Percentiles rank a stretch among this genome's conserved stretches.
Evolutionary conservation across 2,888 invertebrate species (phyloP).

Genomic region (Yponomeuta cagnagella): DNA sequence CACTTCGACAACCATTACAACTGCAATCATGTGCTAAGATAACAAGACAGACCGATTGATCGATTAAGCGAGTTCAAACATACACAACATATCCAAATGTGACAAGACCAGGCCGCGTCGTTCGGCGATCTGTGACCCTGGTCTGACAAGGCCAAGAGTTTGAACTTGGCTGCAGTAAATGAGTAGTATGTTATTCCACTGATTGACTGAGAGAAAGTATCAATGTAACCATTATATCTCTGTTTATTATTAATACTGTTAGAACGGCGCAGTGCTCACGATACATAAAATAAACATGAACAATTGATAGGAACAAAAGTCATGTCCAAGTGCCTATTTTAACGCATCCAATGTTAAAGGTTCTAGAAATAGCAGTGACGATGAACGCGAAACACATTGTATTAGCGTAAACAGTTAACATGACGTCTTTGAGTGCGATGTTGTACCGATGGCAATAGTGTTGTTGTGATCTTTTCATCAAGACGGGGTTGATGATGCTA

Average conservation of each 20-base stretch:
- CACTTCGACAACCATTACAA: background rate
- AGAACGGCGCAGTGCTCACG: no score
- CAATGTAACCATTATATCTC: background rate
- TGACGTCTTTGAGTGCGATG: background rate
- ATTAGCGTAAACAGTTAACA: background rate
- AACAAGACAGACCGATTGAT: constrained; percentile 31
- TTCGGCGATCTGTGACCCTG: constrained; percentile 29
- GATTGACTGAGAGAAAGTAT: background rate
- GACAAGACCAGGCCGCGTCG: constrained; percentile 34
- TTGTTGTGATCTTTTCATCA: background rate
- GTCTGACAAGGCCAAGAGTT: constrained; percentile 27
- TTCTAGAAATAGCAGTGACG: constrained; percentile 11
- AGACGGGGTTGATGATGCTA: no score
- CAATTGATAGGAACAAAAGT: background rate
- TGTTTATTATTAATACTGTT: no score
- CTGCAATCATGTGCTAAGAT: constrained; percentile 6
- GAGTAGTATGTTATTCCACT: constrained; percentile 12
- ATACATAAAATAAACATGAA: background rate
- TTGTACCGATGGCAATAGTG: background rate
- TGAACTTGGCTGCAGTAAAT: constrained; percentile 17
- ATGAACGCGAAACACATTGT: background rate
- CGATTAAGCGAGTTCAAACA: constrained; percentile 28
- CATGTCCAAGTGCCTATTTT: background rate
- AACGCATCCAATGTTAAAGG: background rate
- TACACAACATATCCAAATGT: constrained; percentile 18